These are phyloP conservation scores for Tolypeutes matacus DNA, from an alignment of 2,797 vertebrate genomes.

Conservation along the genomic window DNA sequence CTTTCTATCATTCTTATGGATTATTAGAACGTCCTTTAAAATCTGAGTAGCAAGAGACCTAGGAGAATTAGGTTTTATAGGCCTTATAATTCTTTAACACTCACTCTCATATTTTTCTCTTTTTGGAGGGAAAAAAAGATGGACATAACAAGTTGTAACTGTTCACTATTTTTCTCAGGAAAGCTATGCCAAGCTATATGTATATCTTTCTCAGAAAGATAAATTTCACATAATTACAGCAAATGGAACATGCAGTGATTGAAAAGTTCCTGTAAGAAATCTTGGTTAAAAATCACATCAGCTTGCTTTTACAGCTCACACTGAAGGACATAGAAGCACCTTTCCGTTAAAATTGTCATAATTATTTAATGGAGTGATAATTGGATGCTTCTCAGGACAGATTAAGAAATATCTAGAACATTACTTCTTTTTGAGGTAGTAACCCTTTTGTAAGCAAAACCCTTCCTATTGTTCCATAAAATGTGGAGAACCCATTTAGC, in stretches of 20 bases:
- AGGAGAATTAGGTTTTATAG: neutral
- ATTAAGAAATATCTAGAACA: neutral
- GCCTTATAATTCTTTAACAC: neutral
- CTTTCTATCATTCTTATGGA: neutral
- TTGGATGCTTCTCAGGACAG: neutral
- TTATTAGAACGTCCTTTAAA: neutral
- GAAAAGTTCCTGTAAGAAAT: neutral
- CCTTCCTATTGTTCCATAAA: neutral
- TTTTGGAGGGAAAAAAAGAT: neutral
- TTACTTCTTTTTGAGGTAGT: neutral
- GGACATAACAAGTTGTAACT: neutral
- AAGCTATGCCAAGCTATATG: neutral
- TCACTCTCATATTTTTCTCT: neutral
- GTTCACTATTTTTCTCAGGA: constrained; percentile 30
- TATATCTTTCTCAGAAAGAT: constrained; percentile 12
- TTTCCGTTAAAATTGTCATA: neutral
- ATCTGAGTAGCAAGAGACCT: neutral
- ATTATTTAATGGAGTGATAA: constrained; percentile 1
- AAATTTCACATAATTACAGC: constrained; percentile 5
- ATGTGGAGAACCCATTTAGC: neutral
- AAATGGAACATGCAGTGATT: constrained; percentile 2
- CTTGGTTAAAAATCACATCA: neutral
- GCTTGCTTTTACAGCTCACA: neutral
- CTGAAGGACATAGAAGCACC: neutral
- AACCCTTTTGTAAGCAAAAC: neutral